Evolutionary conservation across 2,113 vertebrate genomes (phyloP), one percentile per base, ranked within the genome.

Genomic region (Spilogale gracilis): DNA sequence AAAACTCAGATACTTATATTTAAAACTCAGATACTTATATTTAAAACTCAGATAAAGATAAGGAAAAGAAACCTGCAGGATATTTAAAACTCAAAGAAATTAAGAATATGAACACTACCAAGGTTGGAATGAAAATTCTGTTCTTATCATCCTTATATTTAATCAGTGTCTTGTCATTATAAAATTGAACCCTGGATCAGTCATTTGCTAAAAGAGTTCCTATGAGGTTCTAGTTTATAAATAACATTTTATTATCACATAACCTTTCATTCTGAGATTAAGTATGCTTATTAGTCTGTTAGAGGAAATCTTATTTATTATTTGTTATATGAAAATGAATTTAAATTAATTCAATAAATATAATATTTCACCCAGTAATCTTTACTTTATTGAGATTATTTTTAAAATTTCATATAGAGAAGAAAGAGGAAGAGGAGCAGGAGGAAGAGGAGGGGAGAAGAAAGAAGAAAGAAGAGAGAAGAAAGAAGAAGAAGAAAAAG

Each of bases 51-150:
- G 73, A 74, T 50, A 90, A 88, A 83, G 43, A 76, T 73, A 78
- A 97, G 54, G 21, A 60, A 79, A 65, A 38, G 6, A 9, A 97
- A 67, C 80, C 52, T 60, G 71, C 60, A 84, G 45, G 56, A 61
- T 81, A 89, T 52, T 79, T 82, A 94, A 90, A 96, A 78, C 25
- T 85, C 71, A 48, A 96, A 94, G 67, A 76, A 96, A 96, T 43
- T 43, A 91, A 96, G 83, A 95, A 56, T 56, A 86, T 56, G 83
- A 90, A 83, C 81, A 16, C 45, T 50, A 63, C 18, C 63, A 58
- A 79, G 43, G 32, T 76, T 61, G 84, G 32, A 48, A 20, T 48
- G 27, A 85, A 82, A 20, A 12, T 73, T 94, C 74, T 89, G 38
- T 87, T 65, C 63, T 81, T 94, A 79, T 45, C 30, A 50, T 91